A percentile compares a stretch with the other conserved stretches of the same genome.
phyloP scores from a whole-genome alignment of 2,888 invertebrate species.

The Hoplodrina ambigua region DNA sequence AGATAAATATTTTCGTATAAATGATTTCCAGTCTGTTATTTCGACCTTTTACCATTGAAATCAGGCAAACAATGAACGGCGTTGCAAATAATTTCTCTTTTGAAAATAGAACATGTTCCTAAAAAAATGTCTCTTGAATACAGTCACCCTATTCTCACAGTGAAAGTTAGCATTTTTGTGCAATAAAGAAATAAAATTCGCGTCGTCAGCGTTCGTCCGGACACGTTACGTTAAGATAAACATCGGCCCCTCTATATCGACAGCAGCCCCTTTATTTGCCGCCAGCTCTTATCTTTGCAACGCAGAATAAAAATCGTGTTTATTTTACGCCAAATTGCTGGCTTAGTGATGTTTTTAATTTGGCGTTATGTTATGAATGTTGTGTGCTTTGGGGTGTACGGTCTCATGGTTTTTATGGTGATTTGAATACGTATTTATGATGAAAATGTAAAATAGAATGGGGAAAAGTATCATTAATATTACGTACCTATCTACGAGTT shows the following conservation, averaged over 20 bases:
- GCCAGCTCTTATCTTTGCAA: conserved; percentile 74
- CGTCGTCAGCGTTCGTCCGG: conserved; percentile 79
- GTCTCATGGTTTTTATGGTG: conserved; percentile 42
- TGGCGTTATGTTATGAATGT: conserved; percentile 56
- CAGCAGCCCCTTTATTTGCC: conserved; percentile 67
- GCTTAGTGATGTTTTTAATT: conserved; percentile 65
- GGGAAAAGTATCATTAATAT: not conserved
- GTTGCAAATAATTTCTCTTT: too few relatives aligned
- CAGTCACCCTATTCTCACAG: conserved; percentile 66
- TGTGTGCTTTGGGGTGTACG: conserved; percentile 37
- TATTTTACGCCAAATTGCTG: conserved; percentile 65
- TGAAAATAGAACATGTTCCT: not conserved
- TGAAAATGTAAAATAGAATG: not conserved
- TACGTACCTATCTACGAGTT: not conserved
- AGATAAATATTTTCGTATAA: too few relatives aligned
- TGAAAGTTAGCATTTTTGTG: conserved; percentile 86
- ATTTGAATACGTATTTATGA: conserved; percentile 48
- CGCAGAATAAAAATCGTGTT: conserved; percentile 77
- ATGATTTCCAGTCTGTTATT: not conserved
- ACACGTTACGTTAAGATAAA: conserved; percentile 76
- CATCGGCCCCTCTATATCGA: conserved; percentile 67
- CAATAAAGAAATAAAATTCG: conserved; percentile 88
- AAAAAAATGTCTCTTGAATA: conserved; percentile 1
- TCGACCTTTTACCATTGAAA: too few relatives aligned
- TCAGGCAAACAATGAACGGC: too few relatives aligned